Evolutionary conservation across 2,888 invertebrate genomes (phyloP).

Genomic region (Incurvaria masculella): DNA sequence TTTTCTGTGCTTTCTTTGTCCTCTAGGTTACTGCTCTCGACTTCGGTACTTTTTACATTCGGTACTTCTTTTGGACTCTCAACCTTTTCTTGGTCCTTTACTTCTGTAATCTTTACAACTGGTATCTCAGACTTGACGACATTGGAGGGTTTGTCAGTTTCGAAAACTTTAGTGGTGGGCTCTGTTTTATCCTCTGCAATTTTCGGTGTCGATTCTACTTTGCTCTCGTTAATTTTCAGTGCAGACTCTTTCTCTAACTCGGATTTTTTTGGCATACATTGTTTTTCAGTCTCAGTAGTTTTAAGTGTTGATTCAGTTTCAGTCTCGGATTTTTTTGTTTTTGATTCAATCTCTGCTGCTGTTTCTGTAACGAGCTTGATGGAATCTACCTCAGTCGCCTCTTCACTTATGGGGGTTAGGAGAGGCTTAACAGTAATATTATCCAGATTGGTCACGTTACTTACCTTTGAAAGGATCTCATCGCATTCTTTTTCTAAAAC

Average conservation of each 20-base stretch:
- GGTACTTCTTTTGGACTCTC: not conserved
- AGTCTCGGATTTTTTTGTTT: not conserved
- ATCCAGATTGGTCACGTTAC: slow-evolving; percentile 43
- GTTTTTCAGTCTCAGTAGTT: slow-evolving; percentile 8
- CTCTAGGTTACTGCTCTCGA: not conserved
- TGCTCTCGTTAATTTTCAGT: slow-evolving; percentile 11
- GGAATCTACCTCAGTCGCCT: slow-evolving; percentile 39
- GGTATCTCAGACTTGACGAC: not conserved
- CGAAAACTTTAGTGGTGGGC: too few relatives aligned
- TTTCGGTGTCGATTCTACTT: slow-evolving; percentile 10
- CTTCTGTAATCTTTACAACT: not conserved
- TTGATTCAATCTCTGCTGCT: not conserved
- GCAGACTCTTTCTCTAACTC: slow-evolving; percentile 2
- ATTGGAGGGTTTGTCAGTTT: too few relatives aligned
- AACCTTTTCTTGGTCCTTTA: not conserved
- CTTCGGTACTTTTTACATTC: not conserved
- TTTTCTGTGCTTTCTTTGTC: slow-evolving; percentile 6
- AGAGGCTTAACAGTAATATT: slow-evolving; percentile 38
- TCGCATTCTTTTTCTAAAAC: slow-evolving; percentile 49
- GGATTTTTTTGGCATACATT: slow-evolving; percentile 5
- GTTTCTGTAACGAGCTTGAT: slow-evolving; percentile 22
- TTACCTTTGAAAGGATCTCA: slow-evolving; percentile 46
- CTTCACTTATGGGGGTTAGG: slow-evolving; percentile 37
- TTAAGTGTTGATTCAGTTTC: slow-evolving; percentile 3
- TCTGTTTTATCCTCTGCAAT: too few relatives aligned